These are phyloP conservation scores for Lycaon pictus DNA, from an alignment of 2,113 vertebrate species.

Conservation along the genomic window DNA sequence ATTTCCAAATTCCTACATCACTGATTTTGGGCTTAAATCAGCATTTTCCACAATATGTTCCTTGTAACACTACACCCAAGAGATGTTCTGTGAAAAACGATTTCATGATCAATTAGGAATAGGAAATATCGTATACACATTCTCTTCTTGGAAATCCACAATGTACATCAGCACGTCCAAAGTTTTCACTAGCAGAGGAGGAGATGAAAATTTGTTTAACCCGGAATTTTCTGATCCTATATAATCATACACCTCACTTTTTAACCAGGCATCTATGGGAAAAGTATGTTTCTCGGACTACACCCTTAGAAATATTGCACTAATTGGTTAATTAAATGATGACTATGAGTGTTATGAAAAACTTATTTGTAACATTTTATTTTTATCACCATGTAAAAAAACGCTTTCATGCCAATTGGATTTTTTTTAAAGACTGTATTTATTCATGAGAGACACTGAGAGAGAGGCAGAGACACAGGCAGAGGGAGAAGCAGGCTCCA, in stretches of 20 bases:
- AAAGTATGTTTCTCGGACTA: background rate
- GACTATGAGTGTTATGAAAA: background rate
- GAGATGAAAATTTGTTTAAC: conserved; percentile 30
- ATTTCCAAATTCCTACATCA: conserved; percentile 50
- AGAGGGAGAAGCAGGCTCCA: too few relatives aligned
- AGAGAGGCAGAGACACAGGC: too few relatives aligned
- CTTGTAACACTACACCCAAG: conserved; percentile 63
- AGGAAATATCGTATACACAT: conserved; percentile 50
- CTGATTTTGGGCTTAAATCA: conserved; percentile 44
- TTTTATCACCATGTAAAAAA: background rate
- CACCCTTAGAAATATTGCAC: background rate
- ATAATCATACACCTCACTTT: background rate
- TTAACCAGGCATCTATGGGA: background rate
- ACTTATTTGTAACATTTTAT: background rate
- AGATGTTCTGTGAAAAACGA: conserved; percentile 66
- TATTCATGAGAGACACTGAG: too few relatives aligned
- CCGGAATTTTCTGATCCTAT: background rate
- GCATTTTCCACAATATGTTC: conserved; percentile 47
- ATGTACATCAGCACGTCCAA: background rate
- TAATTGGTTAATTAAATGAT: conserved; percentile 16
- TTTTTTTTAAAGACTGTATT: background rate
- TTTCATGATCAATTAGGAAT: conserved; percentile 70
- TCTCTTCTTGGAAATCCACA: background rate
- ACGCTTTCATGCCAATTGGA: background rate
- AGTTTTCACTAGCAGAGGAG: background rate